Percentiles rank a stretch among this genome's conserved stretches.
Conservation (phyloP, 2,113 vertebrate species). For the Stegastes partitus region DNA sequence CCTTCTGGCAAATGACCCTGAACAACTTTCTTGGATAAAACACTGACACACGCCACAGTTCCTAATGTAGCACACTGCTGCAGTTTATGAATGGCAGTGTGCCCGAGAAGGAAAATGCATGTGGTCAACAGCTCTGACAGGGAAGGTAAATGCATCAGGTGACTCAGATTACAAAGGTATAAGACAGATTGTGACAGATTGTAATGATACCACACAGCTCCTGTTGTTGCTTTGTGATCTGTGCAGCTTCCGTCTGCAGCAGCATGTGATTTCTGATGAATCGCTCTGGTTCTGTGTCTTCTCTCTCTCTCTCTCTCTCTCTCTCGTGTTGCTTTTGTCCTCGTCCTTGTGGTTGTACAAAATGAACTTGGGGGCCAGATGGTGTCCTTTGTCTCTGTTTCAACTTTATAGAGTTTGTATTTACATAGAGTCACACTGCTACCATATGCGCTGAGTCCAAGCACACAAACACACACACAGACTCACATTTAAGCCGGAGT, state of each 20-base stretch:
- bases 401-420: slow-evolving; percentile 67
- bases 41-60: slow-evolving; percentile 28
- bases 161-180: background rate
- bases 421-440: slow-evolving; percentile 65
- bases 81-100: slow-evolving; percentile 9
- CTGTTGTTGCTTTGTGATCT: background rate
- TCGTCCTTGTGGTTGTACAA: slow-evolving; percentile 55
- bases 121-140: background rate
- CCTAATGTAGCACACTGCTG: background rate
- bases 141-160: background rate
- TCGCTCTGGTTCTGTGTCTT: slow-evolving; percentile 32
- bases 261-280: slow-evolving; percentile 7
- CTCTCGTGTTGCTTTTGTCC: slow-evolving; percentile 27
- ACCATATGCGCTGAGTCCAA: slow-evolving; percentile 52
- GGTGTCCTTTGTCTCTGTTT: slow-evolving; percentile 75
- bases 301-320: slow-evolving; percentile 17
- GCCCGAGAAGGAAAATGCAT: background rate
- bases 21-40: slow-evolving; percentile 59
- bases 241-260: background rate
- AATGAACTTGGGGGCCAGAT: slow-evolving; percentile 70
- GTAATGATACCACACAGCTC: background rate
- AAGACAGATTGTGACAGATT: background rate
- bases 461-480: slow-evolving; percentile 1
- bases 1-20: slow-evolving; percentile 63
- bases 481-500: background rate